Conservation (phyloP, 2,113 vertebrate genomes). For the Lepisosteus osseus region DNA sequence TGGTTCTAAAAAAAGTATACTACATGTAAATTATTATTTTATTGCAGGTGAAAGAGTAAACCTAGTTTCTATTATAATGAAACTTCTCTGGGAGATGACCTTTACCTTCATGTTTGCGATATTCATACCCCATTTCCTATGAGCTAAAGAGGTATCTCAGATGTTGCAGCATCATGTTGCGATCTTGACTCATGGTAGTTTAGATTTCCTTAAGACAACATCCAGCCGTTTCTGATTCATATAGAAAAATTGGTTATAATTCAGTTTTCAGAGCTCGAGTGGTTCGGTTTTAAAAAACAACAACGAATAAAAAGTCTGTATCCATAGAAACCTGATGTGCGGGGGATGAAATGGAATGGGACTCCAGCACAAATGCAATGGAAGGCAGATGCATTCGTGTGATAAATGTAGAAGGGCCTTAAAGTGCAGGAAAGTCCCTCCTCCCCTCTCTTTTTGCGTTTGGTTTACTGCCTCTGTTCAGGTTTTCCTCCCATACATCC, state of each 20-base stretch:
- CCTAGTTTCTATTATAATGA: too few species aligned
- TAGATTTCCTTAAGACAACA: neutral
- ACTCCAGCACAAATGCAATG: slow-evolving; percentile 27
- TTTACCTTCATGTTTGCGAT: too few species aligned
- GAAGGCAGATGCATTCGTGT: slow-evolving; percentile 31
- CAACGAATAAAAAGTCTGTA: slow-evolving; percentile 26
- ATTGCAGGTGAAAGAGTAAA: too few species aligned
- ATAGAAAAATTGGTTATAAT: slow-evolving; percentile 30
- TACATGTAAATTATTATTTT: too few species aligned
- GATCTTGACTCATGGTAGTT: too few species aligned
- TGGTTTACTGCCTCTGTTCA: slow-evolving; percentile 35
- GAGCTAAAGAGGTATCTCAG: too few species aligned
- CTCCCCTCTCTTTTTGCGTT: slow-evolving; percentile 20
- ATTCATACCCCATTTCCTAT: too few species aligned
- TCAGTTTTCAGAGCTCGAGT: slow-evolving; percentile 49
- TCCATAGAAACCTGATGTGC: slow-evolving; percentile 52
- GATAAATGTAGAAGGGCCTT: slow-evolving; percentile 15
- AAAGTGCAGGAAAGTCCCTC: slow-evolving; percentile 32
- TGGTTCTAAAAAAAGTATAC: too few species aligned
- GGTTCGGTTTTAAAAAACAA: slow-evolving; percentile 29
- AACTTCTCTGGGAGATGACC: too few species aligned
- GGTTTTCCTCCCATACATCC: slow-evolving; percentile 26
- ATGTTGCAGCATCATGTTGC: too few species aligned
- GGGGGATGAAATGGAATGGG: slow-evolving; percentile 53
- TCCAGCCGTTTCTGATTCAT: neutral